Conservation (phyloP, 1,140 invertebrate species). For the Pogonus chalceus region DNA sequence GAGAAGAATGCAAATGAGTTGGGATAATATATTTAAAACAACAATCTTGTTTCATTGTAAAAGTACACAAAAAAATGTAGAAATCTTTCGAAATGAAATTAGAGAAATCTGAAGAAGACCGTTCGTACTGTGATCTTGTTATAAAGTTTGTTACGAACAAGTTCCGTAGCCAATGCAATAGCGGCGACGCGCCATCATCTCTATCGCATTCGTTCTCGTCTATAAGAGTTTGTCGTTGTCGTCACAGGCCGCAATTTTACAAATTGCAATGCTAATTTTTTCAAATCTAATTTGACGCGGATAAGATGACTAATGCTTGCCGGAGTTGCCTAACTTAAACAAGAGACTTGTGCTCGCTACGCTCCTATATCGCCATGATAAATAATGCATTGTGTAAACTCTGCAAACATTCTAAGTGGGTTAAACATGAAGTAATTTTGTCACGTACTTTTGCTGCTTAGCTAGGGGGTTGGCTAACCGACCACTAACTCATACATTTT, state of each 20-base stretch:
- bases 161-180: too few relatives aligned
- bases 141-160: not conserved
- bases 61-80: not conserved
- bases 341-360: not conserved
- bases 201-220: not conserved
- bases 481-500: too few relatives aligned
- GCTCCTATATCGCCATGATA: not conserved
- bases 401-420: not conserved
- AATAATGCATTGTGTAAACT: slow-evolving; percentile 6
- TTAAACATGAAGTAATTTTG: too few relatives aligned
- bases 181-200: not conserved
- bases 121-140: not conserved
- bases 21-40: not conserved
- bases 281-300: slow-evolving; percentile 3
- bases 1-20: too few relatives aligned
- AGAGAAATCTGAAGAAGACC: not conserved
- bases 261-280: slow-evolving; percentile 7
- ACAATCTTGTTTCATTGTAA: not conserved
- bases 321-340: not conserved
- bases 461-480: too few relatives aligned
- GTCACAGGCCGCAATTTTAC: not conserved
- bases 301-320: not conserved
- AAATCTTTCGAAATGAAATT: not conserved
- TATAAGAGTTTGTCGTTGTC: not conserved
- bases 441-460: too few relatives aligned